Conservation (phyloP, 2,797 vertebrate genomes). For the Saxicola maurus region DNA sequence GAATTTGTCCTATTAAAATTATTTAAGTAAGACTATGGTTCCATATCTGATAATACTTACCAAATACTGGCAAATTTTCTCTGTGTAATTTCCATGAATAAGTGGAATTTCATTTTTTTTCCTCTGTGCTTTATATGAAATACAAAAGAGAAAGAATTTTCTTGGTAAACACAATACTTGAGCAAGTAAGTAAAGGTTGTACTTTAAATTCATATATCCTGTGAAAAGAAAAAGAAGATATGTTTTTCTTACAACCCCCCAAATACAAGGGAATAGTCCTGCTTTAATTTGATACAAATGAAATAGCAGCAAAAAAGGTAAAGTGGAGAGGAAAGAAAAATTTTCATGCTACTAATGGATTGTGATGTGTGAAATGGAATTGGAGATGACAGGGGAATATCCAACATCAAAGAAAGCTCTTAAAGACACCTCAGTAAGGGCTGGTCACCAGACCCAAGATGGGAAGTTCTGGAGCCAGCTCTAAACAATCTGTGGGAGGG, state of each 20-base stretch:
- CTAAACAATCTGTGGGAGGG: neutral
- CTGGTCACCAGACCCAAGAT: neutral
- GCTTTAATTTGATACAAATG: neutral
- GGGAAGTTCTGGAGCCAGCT: neutral
- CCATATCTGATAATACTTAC: neutral
- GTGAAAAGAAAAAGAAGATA: neutral
- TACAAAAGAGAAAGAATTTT: neutral
- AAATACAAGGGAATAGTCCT: neutral
- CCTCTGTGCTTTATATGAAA: neutral
- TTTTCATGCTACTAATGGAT: neutral
- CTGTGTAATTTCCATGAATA: neutral
- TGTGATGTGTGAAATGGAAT: neutral
- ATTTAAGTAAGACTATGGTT: neutral
- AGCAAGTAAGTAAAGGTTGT: neutral
- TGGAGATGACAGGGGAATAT: neutral
- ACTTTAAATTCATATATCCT: neutral
- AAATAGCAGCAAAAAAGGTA: neutral
- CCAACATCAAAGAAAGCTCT: neutral
- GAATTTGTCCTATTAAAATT: neutral
- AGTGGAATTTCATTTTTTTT: neutral
- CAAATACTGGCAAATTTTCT: neutral
- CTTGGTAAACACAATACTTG: neutral
- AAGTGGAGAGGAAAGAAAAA: neutral
- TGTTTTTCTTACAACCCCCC: rapidly evolving
- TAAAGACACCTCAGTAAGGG: neutral